phyloP scores from a whole-genome alignment of 2,113 vertebrate genomes.

The Elachura formosa region DNA sequence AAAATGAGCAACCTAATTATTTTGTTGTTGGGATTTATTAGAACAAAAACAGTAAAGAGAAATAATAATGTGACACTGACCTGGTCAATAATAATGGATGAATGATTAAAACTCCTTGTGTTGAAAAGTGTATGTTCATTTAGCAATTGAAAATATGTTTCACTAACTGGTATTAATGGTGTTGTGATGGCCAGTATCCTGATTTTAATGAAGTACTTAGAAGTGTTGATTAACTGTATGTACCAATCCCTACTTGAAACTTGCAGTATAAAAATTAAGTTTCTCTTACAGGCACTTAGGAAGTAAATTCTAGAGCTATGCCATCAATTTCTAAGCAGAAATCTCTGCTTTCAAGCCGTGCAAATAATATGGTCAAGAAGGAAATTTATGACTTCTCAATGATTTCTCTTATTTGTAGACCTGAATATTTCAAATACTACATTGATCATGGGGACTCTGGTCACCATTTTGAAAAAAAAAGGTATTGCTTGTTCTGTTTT shows the following conservation, averaged over 20 bases:
- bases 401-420: not conserved
- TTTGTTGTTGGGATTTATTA: not conserved
- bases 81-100: not conserved
- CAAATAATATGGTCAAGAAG: not conserved
- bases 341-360: not conserved
- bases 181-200: slow-evolving; percentile 5
- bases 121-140: not conserved
- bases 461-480: not conserved
- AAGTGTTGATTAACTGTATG: not conserved
- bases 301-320: not conserved
- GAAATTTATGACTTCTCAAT: not conserved
- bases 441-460: not conserved
- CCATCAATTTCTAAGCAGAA: not conserved
- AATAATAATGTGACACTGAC: not conserved
- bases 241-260: not conserved
- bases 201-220: slow-evolving; percentile 5
- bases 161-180: not conserved
- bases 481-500: not conserved
- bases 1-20: not conserved
- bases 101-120: not conserved
- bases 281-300: not conserved
- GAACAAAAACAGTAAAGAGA: not conserved
- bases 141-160: not conserved
- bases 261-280: not conserved
- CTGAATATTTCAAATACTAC: not conserved